Base-by-base conservation (phyloP, 2,113 vertebrate genomes). In the Osmerus mordax region DNA sequence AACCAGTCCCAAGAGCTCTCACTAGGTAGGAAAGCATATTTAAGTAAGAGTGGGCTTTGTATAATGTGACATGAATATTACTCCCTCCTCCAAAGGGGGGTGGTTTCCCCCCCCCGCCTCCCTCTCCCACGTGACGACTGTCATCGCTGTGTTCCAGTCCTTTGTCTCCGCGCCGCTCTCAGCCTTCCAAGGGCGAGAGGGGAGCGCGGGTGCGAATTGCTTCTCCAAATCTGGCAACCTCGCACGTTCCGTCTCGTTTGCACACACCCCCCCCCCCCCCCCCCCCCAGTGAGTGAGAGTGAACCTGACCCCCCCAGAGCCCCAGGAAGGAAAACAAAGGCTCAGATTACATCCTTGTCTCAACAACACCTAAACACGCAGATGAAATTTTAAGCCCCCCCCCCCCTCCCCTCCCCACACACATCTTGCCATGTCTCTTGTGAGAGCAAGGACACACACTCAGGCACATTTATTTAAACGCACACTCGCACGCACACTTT, bases 211-310 rank as follows among this genome's bases (percentile, higher is more conserved):
- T 79, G 78, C 21, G 81, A 82, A 89, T 87, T 87, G 78, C 71
- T 77, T 87, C 79, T 65, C 67, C 82, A 90, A 90, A 92, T 91
- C 90, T 84, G 89, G 87, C 89, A 6, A 89, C 74, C 76, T 82
- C 76, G 67, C 78, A 80, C 75, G 78, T 85, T 47, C 52, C 51
- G 19, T 70, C 60, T 36, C 18, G n/a, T 41, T 3, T 32, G 16
- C 12, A 32, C n/a, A 23, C 23, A n/a, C 63, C 32, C 53, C 32
- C 65, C 19, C 67, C 54, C 58, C 28, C 65, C 54, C 1, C 68
- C 59, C 72, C 75, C 67, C 56, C 67, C 29, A 3, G 29, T 1
- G 25, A 11, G 12, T 18, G 28, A 63, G 25, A 11, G 12, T 18
- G 28, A 63, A 25, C 61, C 15, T 55, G 23, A 23, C 23, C 23